Base-by-base conservation (phyloP, 2,888 invertebrate species). In the Melanostoma scalare region DNA sequence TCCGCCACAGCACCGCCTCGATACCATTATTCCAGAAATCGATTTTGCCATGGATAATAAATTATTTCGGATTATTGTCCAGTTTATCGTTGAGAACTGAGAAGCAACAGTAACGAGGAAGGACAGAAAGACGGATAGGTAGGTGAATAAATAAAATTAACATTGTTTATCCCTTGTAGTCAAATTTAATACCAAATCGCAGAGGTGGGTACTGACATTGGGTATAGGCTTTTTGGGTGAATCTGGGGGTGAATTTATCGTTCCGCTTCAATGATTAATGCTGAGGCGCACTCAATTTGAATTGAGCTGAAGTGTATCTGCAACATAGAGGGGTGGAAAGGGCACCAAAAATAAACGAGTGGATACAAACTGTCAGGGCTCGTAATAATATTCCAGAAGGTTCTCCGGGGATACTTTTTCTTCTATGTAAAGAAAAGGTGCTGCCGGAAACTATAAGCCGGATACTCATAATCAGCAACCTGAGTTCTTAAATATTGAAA, bases 31-130 rank as follows among this genome's bases (percentile, higher is more conserved):
- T 36, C 33, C 44, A 58, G 61, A 55, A 73, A 72, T 81, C 76
- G 81, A 76, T 82, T 68, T 56, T 61, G 35, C 52, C 33, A 74
- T 44, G 71, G 53, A 71, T 74, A 78, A 78, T 84, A 84, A 78
- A 84, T 78, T 84, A 74, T 77, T 63, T 42, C 42, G 82, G 82
- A 84, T 84, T 84, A 84, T 78, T 84, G 74, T 84, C 74, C 78
- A 65, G 69, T 74, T 82, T 77, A 65, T 82, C 69, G 65, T 65
- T 44, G 50, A 31, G 50, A 42, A 42, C 20, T 20, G 20, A 6
- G 36, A 8, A 46, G 63, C 77, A 55, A 81, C 40, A 75, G 60
- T 20, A 56, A 10, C 3, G n/a, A 3, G 38, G 31, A 20, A 42
- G 50, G 33, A 63, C 50, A 46, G 40, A 50, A 56, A 58, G 55